Percentiles rank a stretch among this genome's conserved stretches.
phyloP scores from a whole-genome alignment of 2,113 vertebrate species.

The Antennarius striatus region DNA sequence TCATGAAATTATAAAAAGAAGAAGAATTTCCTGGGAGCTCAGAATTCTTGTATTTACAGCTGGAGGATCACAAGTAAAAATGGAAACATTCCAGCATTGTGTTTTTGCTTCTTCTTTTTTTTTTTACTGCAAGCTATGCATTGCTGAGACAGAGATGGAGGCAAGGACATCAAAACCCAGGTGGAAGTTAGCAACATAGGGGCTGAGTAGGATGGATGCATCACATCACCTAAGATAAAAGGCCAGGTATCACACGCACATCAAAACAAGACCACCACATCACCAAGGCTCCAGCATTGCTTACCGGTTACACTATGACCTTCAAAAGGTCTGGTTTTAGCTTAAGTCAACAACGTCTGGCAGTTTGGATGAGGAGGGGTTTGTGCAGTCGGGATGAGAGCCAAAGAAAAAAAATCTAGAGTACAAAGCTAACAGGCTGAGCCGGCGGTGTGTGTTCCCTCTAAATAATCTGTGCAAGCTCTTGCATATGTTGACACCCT shows the following conservation, averaged over 20 bases:
- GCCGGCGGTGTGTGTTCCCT: background rate
- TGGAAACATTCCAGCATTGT: background rate
- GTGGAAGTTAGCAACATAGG: slow-evolving; percentile 59
- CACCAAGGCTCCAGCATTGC: slow-evolving; percentile 26
- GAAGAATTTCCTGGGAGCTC: slow-evolving; percentile 3
- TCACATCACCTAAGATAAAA: slow-evolving; percentile 68
- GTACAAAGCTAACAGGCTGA: background rate
- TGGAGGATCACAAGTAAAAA: no score
- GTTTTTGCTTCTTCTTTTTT: background rate
- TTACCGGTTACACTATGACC: slow-evolving; percentile 51
- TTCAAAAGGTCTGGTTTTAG: slow-evolving; percentile 64
- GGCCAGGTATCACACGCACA: slow-evolving; percentile 21
- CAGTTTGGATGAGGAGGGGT: slow-evolving; percentile 19
- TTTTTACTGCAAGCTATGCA: slow-evolving; percentile 6
- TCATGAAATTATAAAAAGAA: slow-evolving; percentile 8
- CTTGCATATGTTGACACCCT: slow-evolving; percentile 30
- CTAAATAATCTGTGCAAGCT: slow-evolving; percentile 32
- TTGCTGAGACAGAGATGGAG: slow-evolving; percentile 6
- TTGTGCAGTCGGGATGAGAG: slow-evolving; percentile 5
- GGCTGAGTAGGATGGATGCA: slow-evolving; percentile 64
- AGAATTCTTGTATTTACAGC: background rate
- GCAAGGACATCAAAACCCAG: slow-evolving; percentile 69
- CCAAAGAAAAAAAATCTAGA: no score
- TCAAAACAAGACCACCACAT: slow-evolving; percentile 53
- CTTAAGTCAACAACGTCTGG: slow-evolving; percentile 60